Evolutionary conservation across 2,797 vertebrate genomes (phyloP).

Genomic region (Cynopterus sphinx): DNA sequence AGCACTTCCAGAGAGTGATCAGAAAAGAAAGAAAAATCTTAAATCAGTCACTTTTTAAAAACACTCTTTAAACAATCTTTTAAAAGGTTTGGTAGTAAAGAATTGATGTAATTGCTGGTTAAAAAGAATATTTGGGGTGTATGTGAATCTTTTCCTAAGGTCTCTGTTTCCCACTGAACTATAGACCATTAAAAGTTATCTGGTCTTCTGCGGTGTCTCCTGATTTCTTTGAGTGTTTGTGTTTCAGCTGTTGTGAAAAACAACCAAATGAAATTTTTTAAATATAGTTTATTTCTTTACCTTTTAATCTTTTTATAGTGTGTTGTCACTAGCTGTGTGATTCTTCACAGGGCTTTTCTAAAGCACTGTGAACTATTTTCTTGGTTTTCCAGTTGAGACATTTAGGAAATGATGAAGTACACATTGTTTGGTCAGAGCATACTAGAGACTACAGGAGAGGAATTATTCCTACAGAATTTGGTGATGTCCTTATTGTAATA

Average conservation of each 20-base stretch:
- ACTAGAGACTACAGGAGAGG: conserved; percentile 96
- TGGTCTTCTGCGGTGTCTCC: neutral
- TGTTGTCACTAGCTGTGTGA: neutral
- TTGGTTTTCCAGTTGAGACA: conserved; percentile 91
- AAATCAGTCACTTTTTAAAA: conserved; percentile 36
- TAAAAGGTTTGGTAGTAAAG: neutral
- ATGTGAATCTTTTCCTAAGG: neutral
- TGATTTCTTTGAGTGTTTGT: conserved; percentile 26
- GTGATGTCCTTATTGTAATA: conserved; percentile 97
- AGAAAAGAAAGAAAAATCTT: conserved; percentile 12
- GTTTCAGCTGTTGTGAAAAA: conserved; percentile 29
- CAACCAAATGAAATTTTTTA: conserved; percentile 10
- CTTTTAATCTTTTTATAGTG: conserved; percentile 1
- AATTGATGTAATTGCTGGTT: neutral
- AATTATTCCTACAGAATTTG: conserved; percentile 98
- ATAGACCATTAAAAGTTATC: neutral
- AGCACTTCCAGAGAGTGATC: neutral
- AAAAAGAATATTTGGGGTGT: neutral
- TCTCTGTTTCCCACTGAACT: conserved; percentile 32
- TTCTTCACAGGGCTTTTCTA: conserved; percentile 20
- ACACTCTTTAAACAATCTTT: neutral
- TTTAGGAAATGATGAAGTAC: conserved; percentile 98
- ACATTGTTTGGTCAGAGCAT: conserved; percentile 99
- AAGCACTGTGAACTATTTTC: conserved; percentile 38
- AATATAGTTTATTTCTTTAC: neutral